These are phyloP conservation scores for Drosophila testacea DNA, from an alignment of 2,888 invertebrate genomes.

Conservation along the genomic window DNA sequence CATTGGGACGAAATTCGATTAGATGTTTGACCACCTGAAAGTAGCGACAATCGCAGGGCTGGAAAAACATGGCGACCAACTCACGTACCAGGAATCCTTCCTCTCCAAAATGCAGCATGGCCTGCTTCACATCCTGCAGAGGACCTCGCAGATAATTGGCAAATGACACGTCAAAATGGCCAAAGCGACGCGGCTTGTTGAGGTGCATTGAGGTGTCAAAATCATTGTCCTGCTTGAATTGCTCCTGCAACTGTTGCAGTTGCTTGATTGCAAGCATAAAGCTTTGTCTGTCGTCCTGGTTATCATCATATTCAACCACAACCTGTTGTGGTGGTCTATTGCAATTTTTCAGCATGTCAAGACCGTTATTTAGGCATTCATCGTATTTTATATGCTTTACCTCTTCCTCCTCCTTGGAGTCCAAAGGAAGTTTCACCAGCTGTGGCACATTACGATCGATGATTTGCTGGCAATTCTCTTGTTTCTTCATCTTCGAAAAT, in stretches of 20 bases:
- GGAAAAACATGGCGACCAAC: slow-evolving; percentile 40
- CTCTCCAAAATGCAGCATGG: slow-evolving; percentile 2
- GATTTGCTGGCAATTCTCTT: slow-evolving; percentile 3
- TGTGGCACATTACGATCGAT: slow-evolving; percentile 26
- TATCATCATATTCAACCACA: not conserved
- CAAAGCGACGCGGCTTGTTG: not conserved
- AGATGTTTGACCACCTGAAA: slow-evolving; percentile 23
- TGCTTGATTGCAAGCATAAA: not conserved
- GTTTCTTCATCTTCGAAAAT: slow-evolving; percentile 22
- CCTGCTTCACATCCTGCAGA: slow-evolving; percentile 1
- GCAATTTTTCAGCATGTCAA: not conserved
- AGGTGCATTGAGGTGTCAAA: not conserved
- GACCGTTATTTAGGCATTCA: slow-evolving; percentile 11
- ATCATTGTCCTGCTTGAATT: not conserved
- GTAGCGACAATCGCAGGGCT: slow-evolving; percentile 10
- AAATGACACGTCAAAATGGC: slow-evolving; percentile 6
- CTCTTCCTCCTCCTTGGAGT: not conserved
- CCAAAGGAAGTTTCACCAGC: slow-evolving; percentile 32
- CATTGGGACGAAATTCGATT: slow-evolving; percentile 13
- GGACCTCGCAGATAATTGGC: slow-evolving; percentile 17
- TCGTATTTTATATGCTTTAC: not conserved
- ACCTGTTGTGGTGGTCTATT: not conserved
- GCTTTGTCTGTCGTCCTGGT: not conserved
- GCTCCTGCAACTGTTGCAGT: slow-evolving; percentile 1
- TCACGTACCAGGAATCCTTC: slow-evolving; percentile 37